Evolutionary conservation across 30 jellyfish, hydroid and myxozoan genomes (phyloP), one percentile per base, ranked within the genome.

Genomic region (Cassiopea xamachana): DNA sequence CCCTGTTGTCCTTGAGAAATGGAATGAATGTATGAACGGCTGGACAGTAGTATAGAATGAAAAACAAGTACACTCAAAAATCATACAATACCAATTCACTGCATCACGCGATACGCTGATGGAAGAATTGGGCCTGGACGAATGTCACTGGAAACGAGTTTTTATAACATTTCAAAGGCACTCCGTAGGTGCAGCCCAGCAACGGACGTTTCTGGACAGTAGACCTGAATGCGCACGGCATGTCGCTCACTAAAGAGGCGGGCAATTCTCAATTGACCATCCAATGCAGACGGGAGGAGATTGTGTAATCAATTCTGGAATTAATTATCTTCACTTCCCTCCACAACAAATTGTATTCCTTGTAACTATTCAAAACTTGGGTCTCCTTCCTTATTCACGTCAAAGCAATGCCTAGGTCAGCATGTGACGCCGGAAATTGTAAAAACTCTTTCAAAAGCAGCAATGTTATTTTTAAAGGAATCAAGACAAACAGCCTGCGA

Each of bases 41-140:
- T 71, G 55, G 7, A 10, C 80, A 7, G 80, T 12, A 14, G 58
- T 14, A 55, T 18, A 9, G 51, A 64, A 6, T 67, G 46, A 14
- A 4, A 16, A 67, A 67, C 76, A 67, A 67, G 46, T 7, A 19
- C 46, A 67, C 46, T 15, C 76, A 7, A 27, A 27, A 67, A 19
- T 67, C 46, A 2, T 16, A 64, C 43, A 64, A 64, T 17, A 64
- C 39, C 51, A 27, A 71, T 18, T 19, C 58, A 19, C 27, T 8
- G 17, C 80, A 27, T 71, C 80, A 71, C 80, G 80, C 80, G 80
- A 71, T 71, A 71, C 55, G 80, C 27, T 39, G 27, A 16, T 12
- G 80, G 47, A 16, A 16, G 10, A 71, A 71, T 71, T 4, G 55
- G 3, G 27, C 80, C 80, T 19, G 27, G 55, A 27, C 18, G 27